Percentiles rank a stretch among this genome's conserved stretches.
Conservation (phyloP, 92 coral and sea anemone genomes). For the Zoanthus sociatus region DNA sequence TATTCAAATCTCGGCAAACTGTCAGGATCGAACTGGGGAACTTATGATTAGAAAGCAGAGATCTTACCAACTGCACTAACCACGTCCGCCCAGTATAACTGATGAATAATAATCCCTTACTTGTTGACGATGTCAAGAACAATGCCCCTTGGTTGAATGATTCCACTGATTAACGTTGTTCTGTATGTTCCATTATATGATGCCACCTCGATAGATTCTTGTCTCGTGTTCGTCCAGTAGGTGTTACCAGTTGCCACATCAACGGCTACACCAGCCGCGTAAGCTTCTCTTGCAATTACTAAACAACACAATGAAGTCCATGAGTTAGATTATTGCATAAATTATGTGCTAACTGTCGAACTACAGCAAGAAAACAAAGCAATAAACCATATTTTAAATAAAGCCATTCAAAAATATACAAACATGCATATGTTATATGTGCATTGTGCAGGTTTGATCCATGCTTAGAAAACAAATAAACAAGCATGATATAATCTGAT, state of each 20-base stretch:
- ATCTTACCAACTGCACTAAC: no score
- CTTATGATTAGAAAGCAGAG: no score
- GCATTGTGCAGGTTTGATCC: no score
- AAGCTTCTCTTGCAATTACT: conserved; percentile 41
- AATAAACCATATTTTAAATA: no score
- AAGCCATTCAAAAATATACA: no score
- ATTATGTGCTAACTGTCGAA: neutral
- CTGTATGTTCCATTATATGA: conserved; percentile 7
- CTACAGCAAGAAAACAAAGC: no score
- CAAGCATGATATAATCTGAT: no score
- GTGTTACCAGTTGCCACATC: conserved; percentile 17
- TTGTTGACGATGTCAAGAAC: conserved; percentile 20
- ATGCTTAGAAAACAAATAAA: no score
- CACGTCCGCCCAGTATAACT: no score
- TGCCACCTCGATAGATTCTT: conserved; percentile 14
- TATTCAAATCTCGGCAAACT: no score
- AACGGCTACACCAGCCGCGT: conserved; percentile 25
- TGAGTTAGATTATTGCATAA: neutral
- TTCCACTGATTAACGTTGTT: conserved; percentile 5
- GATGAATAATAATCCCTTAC: neutral
- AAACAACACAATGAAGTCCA: neutral
- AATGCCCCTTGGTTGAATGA: neutral
- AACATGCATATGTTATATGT: no score
- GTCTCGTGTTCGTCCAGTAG: conserved; percentile 31
- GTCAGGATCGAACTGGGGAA: no score